These are phyloP conservation scores for Heliornis fulica DNA, from an alignment of 2,113 vertebrate species.

Conservation along the genomic window DNA sequence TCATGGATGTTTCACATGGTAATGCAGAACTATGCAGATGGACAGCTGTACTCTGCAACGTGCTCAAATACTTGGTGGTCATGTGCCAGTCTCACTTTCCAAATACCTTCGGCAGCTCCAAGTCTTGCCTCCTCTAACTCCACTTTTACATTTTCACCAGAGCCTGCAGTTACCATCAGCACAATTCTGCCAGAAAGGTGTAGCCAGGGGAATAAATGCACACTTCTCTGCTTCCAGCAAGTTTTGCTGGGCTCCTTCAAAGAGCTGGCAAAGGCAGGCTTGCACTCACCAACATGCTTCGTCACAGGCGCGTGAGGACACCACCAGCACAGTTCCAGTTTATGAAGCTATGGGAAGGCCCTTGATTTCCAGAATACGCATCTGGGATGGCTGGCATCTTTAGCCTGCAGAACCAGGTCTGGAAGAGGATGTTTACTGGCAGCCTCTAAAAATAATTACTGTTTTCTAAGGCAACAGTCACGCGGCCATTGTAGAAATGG, in stretches of 20 bases:
- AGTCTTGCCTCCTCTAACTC: neutral
- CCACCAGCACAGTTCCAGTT: neutral
- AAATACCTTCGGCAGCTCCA: neutral
- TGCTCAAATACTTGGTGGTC: neutral
- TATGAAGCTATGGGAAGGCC: neutral
- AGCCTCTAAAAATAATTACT: constrained; percentile 2
- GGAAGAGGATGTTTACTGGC: constrained; percentile 20
- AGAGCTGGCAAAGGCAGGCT: neutral
- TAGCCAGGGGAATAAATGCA: neutral
- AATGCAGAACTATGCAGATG: neutral
- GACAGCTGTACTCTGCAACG: neutral
- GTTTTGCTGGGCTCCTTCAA: neutral
- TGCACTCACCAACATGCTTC: neutral
- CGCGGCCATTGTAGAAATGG: neutral
- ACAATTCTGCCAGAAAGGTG: neutral
- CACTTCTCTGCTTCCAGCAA: neutral
- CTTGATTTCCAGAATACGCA: neutral
- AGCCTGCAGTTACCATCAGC: neutral
- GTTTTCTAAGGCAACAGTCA: neutral
- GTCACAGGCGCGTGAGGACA: neutral
- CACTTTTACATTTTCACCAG: neutral
- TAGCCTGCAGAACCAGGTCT: neutral
- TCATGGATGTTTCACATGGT: neutral
- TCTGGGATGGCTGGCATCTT: neutral
- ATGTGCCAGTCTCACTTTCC: neutral